A percentile compares a stretch with the other conserved stretches of the same genome.
Conservation (phyloP, 2,888 invertebrate species). For the Eristalis intricaria region DNA sequence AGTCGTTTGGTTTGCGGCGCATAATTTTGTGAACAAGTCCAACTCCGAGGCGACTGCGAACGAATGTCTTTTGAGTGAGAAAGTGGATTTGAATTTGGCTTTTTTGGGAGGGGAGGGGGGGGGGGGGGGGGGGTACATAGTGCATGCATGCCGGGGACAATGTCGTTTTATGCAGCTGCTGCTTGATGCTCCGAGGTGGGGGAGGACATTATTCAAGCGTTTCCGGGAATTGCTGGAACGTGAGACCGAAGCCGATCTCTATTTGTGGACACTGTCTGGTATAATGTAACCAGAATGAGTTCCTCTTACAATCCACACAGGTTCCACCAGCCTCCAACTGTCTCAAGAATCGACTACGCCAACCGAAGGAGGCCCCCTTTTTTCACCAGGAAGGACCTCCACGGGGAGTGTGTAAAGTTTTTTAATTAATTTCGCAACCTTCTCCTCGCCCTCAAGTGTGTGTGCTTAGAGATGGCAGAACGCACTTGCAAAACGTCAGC, state of each 20-base stretch:
- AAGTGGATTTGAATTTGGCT: constrained; percentile 53
- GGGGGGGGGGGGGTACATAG: background rate
- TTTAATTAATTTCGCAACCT: constrained; percentile 57
- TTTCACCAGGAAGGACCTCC: background rate
- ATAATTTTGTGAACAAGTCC: constrained; percentile 47
- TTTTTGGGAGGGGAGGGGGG: background rate
- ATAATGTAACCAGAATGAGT: too few relatives aligned
- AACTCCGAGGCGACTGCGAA: constrained; percentile 12
- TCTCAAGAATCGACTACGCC: too few relatives aligned
- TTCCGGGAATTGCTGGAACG: constrained; percentile 39
- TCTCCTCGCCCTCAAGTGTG: background rate
- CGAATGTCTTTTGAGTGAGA: constrained; percentile 46
- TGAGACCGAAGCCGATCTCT: background rate
- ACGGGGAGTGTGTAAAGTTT: background rate
- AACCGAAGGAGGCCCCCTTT: too few relatives aligned
- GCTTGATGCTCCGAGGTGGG: background rate
- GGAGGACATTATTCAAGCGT: constrained; percentile 1
- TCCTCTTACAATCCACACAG: too few relatives aligned
- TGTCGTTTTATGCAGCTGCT: background rate
- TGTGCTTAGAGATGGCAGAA: constrained; percentile 36
- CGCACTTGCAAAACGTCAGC: constrained; percentile 37
- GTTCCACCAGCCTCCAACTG: too few relatives aligned
- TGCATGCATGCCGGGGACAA: constrained; percentile 23
- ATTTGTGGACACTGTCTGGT: too few relatives aligned
- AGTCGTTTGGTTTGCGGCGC: background rate